Percentiles rank a stretch among this genome's conserved stretches.
Evolutionary conservation across 2,113 vertebrate genomes (phyloP).

Genomic region (Motacilla alba): DNA sequence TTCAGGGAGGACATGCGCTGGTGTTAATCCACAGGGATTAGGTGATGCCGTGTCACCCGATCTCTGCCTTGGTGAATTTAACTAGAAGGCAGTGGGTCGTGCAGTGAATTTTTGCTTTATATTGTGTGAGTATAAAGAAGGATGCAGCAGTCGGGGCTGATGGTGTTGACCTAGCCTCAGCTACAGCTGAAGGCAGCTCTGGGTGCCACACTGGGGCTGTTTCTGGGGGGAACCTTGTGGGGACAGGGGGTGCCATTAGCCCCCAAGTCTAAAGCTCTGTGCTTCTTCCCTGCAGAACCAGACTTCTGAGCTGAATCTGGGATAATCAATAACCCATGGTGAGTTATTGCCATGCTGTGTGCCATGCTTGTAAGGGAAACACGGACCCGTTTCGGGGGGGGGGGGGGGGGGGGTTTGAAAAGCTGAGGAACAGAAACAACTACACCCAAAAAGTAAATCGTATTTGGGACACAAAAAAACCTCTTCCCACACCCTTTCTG

Average conservation of each 20-base stretch:
- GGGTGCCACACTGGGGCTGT: neutral
- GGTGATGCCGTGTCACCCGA: rapidly evolving
- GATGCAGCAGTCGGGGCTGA: rapidly evolving
- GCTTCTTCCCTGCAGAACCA: neutral
- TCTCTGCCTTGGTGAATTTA: neutral
- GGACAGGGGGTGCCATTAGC: rapidly evolving
- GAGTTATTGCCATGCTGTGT: neutral
- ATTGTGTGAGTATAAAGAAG: neutral
- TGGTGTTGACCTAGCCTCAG: neutral
- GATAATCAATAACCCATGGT: neutral
- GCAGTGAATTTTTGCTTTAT: neutral
- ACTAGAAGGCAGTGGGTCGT: neutral
- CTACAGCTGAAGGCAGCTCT: neutral
- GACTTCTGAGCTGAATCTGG: neutral
- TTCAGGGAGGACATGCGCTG: rapidly evolving
- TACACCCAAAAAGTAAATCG: too few relatives aligned
- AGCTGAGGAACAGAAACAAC: neutral
- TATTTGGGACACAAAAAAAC: neutral
- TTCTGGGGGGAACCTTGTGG: rapidly evolving
- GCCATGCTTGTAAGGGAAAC: rapidly evolving
- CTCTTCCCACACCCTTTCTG: neutral
- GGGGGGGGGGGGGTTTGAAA: neutral
- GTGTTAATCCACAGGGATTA: neutral
- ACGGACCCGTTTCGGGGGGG: rapidly evolving
- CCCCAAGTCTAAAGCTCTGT: rapidly evolving